Evolutionary conservation across 2,888 invertebrate species (phyloP), one percentile per base, ranked within the genome.

Genomic region (Crocallis elinguaria): DNA sequence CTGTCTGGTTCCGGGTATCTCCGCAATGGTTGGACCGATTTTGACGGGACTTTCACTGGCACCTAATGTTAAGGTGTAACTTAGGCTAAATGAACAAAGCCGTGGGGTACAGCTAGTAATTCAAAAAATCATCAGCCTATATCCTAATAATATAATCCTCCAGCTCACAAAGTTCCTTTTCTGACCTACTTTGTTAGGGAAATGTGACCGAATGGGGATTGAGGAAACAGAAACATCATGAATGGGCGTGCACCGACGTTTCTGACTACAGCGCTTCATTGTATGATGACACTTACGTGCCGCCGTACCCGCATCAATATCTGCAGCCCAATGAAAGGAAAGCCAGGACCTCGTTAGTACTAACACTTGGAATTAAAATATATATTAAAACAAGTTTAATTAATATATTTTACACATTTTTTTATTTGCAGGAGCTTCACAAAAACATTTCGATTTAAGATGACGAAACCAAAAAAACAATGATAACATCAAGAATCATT

Each of bases 401-500:
- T n/a, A n/a, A 37, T 63, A 60, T 52, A 71, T 74, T 76, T 78
- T 73, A 71, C 68, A 67, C 50, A 64, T 68, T 76, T 86, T 76
- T 86, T 86, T 82, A 84, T 89, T 54, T 88, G 67, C 90, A 91
- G 91, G 84, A 86, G 82, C 79, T 91, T 91, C 82, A 90, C 91
- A 83, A 89, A 86, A 88, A 83, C 78, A 75, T 89, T 90, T 76
- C 75, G 75, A 76, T 89, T 70, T 82, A 86, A 84, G 81, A 89
- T 89, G 89, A 88, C 88, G 75, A 91, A 91, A 88, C 76, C 87
- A 82, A 86, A 88, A 84, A 87, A 85, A 84, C 64, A 78, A 87
- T 87, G 88, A 89, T 85, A 88, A 90, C 90, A 90, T 90, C 91
- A 91, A 90, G 90, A 91, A 91, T 88, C 88, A 91, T 91, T 88